Conservation (phyloP, 2,888 invertebrate genomes). For the Pristionchus mayeri region DNA sequence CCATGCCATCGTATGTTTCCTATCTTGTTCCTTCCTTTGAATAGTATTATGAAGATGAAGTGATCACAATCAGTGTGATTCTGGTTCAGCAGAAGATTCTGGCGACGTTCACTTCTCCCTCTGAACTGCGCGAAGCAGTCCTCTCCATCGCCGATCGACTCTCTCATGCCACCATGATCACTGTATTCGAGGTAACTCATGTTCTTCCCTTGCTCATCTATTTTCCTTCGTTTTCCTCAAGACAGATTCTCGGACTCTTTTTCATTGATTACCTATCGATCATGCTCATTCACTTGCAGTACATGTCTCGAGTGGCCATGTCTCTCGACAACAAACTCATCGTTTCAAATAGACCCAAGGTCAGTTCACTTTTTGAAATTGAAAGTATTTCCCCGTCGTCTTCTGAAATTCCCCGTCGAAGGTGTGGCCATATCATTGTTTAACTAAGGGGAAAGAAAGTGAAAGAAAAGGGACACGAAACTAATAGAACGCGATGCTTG, state of each 20-base stretch:
- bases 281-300: background rate
- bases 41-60: background rate
- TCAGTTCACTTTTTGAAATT: too few relatives aligned
- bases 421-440: too few relatives aligned
- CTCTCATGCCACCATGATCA: background rate
- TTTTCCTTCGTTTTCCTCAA: too few relatives aligned
- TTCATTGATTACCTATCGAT: too few relatives aligned
- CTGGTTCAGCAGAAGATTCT: conserved; percentile 20
- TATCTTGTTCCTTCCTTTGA: background rate
- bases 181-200: conserved; percentile 1
- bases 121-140: conserved; percentile 15
- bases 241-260: too few relatives aligned
- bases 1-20: background rate
- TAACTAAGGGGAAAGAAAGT: too few relatives aligned
- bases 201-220: too few relatives aligned
- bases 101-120: background rate
- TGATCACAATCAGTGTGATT: too few relatives aligned
- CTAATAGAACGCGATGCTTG: too few relatives aligned
- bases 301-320: background rate
- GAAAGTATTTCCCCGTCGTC: too few relatives aligned
- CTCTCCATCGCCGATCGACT: background rate
- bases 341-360: background rate
- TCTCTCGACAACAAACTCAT: background rate
- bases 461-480: too few relatives aligned
- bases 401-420: too few relatives aligned